phyloP scores from a whole-genome alignment of 2,888 invertebrate species.

The Notodonta ziczac region DNA sequence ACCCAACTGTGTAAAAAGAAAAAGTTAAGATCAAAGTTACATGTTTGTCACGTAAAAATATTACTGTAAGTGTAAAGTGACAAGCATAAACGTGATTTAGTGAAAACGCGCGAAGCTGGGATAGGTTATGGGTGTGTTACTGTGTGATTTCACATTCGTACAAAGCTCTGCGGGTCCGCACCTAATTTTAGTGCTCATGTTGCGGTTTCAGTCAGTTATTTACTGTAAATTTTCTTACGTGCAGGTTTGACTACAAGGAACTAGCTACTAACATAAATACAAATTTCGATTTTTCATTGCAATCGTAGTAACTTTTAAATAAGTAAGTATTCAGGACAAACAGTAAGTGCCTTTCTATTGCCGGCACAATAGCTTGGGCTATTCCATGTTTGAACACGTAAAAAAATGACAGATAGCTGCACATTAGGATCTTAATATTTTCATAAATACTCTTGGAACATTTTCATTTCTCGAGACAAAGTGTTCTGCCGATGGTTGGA shows the following conservation, averaged over 20 bases:
- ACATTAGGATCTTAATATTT: no score
- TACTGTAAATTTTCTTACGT: conserved; percentile 1
- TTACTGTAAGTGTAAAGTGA: conserved; percentile 16
- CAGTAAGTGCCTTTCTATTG: no score
- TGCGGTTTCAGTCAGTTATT: conserved; percentile 13
- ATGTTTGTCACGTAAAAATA: not conserved
- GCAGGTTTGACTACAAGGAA: not conserved
- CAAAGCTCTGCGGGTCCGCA: conserved; percentile 7
- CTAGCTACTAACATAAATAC: not conserved
- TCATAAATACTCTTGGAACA: no score
- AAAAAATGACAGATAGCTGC: no score
- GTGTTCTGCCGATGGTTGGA: no score
- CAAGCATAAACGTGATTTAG: conserved; percentile 28
- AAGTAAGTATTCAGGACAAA: no score
- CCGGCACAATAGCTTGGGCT: no score
- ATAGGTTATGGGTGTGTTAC: conserved; percentile 27
- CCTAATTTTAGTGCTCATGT: conserved; percentile 16
- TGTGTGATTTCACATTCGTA: conserved; percentile 23
- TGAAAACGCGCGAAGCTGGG: conserved; percentile 15
- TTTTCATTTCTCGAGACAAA: no score
- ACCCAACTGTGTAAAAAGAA: not conserved
- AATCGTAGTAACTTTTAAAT: no score
- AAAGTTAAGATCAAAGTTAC: not conserved
- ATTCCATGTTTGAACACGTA: no score
- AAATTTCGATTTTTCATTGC: not conserved